phyloP scores from a whole-genome alignment of 1,140 invertebrate species.

The Geopemphigus sp. region DNA sequence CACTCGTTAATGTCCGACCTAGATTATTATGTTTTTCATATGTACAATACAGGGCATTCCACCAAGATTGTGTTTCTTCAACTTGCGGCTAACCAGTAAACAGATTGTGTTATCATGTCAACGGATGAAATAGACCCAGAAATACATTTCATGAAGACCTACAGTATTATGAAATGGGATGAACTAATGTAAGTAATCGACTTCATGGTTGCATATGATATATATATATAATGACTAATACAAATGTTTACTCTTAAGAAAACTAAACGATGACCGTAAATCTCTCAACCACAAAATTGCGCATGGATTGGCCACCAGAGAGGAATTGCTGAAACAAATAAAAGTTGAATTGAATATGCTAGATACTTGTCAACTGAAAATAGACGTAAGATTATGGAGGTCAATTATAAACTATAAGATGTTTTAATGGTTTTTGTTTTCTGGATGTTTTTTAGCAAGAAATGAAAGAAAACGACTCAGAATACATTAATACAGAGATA shows the following conservation, averaged over 20 bases:
- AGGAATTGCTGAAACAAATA: constrained; percentile 32
- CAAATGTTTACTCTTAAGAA: constrained; percentile 3
- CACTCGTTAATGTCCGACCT: no score
- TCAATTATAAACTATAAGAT: neutral
- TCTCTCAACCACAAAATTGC: constrained; percentile 6
- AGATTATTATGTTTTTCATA: no score
- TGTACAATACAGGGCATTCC: no score
- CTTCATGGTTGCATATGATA: neutral
- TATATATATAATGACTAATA: neutral
- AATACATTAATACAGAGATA: constrained; percentile 2
- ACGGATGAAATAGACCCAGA: constrained; percentile 16
- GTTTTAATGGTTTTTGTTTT: neutral
- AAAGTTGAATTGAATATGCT: constrained; percentile 26
- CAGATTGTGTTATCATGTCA: neutral
- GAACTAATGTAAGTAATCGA: constrained; percentile 21
- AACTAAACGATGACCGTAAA: constrained; percentile 28
- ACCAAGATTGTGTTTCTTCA: no score
- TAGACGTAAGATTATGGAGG: neutral
- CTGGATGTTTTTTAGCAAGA: constrained; percentile 33
- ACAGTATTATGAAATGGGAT: constrained; percentile 28
- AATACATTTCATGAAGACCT: constrained; percentile 37
- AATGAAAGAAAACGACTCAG: constrained; percentile 20
- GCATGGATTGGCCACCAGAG: constrained; percentile 21
- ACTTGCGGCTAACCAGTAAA: no score
- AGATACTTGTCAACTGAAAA: constrained; percentile 30